These are phyloP conservation scores for Nymphalis c-album DNA, from an alignment of 2,888 invertebrate genomes.

Conservation along the genomic window DNA sequence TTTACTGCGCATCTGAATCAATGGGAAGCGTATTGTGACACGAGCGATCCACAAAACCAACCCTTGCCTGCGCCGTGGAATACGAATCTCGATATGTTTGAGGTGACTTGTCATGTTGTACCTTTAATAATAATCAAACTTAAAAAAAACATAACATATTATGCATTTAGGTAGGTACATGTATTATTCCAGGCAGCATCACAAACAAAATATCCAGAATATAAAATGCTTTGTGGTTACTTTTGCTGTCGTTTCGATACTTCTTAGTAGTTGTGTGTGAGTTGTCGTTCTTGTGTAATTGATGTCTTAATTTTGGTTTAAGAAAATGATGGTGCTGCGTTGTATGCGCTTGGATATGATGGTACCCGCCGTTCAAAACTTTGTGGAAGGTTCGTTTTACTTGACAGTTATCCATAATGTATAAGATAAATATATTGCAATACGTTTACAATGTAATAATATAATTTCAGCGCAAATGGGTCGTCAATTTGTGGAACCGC, in stretches of 20 bases:
- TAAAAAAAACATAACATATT: no score
- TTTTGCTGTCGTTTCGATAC: background rate
- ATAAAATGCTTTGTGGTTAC: background rate
- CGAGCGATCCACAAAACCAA: constrained; percentile 86
- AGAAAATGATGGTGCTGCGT: constrained; percentile 89
- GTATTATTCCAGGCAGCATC: background rate
- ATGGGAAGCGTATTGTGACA: constrained; percentile 90
- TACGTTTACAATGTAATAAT: background rate
- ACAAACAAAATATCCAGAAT: background rate
- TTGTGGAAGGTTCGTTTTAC: constrained; percentile 80
- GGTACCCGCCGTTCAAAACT: constrained; percentile 87
- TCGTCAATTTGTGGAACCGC: constrained; percentile 91
- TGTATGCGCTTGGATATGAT: constrained; percentile 94
- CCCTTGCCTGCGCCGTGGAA: constrained; percentile 87
- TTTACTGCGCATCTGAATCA: constrained; percentile 76
- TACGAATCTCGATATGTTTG: constrained; percentile 82
- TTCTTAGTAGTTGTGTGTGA: no score
- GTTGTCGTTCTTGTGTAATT: no score
- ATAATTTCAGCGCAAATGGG: constrained; percentile 84
- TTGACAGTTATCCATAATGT: background rate
- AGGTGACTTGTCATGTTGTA: constrained; percentile 47
- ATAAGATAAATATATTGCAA: background rate
- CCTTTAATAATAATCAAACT: no score
- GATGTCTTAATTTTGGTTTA: constrained; percentile 43
- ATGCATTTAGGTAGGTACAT: constrained; percentile 1